Conservation (phyloP, 1,140 invertebrate genomes). For the Euura saliciscinereae region DNA sequence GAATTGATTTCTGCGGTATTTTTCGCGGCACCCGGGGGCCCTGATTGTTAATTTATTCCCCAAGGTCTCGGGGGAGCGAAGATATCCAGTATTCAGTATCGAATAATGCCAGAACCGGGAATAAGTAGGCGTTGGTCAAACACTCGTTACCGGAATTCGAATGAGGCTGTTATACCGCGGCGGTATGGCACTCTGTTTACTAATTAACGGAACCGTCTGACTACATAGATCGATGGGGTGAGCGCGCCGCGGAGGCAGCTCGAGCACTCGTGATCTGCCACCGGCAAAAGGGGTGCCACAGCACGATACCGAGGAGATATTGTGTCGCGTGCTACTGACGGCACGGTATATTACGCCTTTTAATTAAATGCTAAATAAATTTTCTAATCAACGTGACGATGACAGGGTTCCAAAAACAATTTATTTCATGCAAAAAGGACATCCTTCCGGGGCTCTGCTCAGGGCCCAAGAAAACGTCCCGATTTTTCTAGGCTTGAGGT, state of each 20-base stretch:
- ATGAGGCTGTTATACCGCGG: constrained; percentile 39
- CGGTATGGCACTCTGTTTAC: constrained; percentile 32
- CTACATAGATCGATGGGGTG: constrained; percentile 11
- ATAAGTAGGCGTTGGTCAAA: constrained; percentile 39
- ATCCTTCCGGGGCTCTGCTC: too few species aligned
- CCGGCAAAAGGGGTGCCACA: background rate
- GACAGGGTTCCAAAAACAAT: constrained; percentile 27
- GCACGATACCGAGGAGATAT: constrained; percentile 36
- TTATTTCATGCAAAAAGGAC: too few species aligned
- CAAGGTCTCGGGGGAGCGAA: constrained; percentile 35
- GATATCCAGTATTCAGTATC: too few species aligned
- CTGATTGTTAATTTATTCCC: constrained; percentile 51
- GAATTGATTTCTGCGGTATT: too few species aligned
- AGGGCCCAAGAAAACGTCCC: too few species aligned
- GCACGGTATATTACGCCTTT: constrained; percentile 30
- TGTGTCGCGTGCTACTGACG: constrained; percentile 36
- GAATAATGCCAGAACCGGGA: constrained; percentile 19
- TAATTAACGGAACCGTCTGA: constrained; percentile 46
- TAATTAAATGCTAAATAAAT: constrained; percentile 33
- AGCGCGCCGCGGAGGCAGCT: background rate
- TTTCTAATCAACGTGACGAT: constrained; percentile 37
- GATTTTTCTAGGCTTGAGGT: too few species aligned
- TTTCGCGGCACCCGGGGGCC: background rate
- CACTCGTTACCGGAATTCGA: constrained; percentile 51
- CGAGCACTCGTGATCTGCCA: too few species aligned